phyloP scores from a whole-genome alignment of 1,140 invertebrate genomes.

The Liolophura sinensis region DNA sequence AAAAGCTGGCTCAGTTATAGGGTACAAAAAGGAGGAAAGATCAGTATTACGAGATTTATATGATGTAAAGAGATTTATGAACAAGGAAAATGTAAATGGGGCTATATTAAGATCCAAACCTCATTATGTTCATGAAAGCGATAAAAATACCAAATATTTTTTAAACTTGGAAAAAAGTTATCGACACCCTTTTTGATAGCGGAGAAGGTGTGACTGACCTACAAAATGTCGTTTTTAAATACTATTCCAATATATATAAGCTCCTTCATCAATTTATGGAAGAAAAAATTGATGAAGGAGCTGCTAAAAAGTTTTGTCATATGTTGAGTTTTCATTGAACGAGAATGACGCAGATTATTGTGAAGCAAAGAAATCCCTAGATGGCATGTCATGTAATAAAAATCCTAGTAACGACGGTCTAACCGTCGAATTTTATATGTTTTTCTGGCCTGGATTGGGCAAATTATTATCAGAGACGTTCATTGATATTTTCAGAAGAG shows the following conservation, averaged over 20 bases:
- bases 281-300: constrained; percentile 6
- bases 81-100: too few species aligned
- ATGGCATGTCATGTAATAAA: constrained; percentile 12
- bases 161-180: too few species aligned
- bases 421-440: too few species aligned
- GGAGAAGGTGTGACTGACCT: not conserved
- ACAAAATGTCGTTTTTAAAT: constrained; percentile 13
- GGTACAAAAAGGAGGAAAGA: too few species aligned
- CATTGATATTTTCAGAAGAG: not conserved
- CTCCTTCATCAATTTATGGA: constrained; percentile 8
- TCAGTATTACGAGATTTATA: too few species aligned
- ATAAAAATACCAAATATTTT: constrained; percentile 5
- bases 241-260: constrained; percentile 13
- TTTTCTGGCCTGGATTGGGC: too few species aligned
- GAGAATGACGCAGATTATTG: constrained; percentile 3
- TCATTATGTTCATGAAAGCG: constrained; percentile 1
- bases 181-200: too few species aligned
- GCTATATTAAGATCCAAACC: constrained; percentile 12
- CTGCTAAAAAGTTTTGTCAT: constrained; percentile 6
- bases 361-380: constrained; percentile 2
- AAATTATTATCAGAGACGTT: not conserved
- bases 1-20: too few species aligned
- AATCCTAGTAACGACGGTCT: constrained; percentile 16
- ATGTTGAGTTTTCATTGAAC: not conserved
- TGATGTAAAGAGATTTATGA: too few species aligned